Base-by-base conservation (phyloP, 2,888 invertebrate genomes). In the Melanostoma mellinum region DNA sequence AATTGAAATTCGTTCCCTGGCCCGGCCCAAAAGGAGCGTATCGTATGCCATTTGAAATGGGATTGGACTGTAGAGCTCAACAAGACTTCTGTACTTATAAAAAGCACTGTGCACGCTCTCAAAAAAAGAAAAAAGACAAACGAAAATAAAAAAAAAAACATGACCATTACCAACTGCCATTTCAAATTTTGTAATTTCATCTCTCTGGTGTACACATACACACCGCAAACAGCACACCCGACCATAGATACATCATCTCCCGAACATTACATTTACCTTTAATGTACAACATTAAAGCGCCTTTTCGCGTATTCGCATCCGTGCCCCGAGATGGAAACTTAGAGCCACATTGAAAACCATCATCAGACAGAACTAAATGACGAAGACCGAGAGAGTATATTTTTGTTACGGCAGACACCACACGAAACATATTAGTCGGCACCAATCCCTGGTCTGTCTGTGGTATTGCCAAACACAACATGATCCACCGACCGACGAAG, bases 121-220 rank as follows among this genome's bases (percentile, higher is more conserved):
- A 58, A 20, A 20, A 20, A 20, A 20, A 20, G 20, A 20, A 20
- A 20, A 20, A 20, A 20, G 20, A 20, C 20, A 20, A 20, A 20
- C 20, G 20, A 20, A 20, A 20, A 20, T 20, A 20, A 20, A 20
- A 20, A 20, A 20, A 52, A 74, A 53, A 75, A 68, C 76, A 74
- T 75, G 67, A 65, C 79, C 79, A 79, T 74, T 79, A 75, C 55
- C 58, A 84, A 72, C 56, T 79, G 78, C 79, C 74, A 79, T 84
- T 84, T 84, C 79, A 61, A 71, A 78, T 84, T 84, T 75, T 74
- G 74, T 73, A 77, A 82, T 82, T 82, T 77, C 68, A 82, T 73
- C 56, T 52, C 75, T 56, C 20, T 20, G 20, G 20, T 79, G 61
- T 52, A 48, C 33, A 69, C 35, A 46, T 36, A 63, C 42, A 50